Conservation (phyloP, 2,797 vertebrate species). For the Sphaeramia orbicularis region DNA sequence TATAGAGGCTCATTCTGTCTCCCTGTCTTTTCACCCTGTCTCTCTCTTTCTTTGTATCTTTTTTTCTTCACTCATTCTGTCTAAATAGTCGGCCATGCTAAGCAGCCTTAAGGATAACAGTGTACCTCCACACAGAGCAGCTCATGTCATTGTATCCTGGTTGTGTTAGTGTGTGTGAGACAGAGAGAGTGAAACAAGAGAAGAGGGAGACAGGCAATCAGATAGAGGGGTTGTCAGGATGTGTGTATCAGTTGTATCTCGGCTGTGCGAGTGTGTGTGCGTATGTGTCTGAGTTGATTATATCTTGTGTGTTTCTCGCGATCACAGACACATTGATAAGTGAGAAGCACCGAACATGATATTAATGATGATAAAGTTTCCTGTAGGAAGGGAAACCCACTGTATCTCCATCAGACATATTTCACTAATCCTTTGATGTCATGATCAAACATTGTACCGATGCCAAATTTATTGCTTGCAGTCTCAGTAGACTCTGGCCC, state of each 20-base stretch:
- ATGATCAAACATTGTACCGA: conserved; percentile 70
- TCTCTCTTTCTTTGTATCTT: conserved; percentile 29
- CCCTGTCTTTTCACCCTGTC: conserved; percentile 33
- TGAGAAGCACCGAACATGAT: conserved; percentile 55
- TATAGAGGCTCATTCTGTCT: conserved; percentile 63
- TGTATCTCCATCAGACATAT: conserved; percentile 64
- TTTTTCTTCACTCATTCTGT: conserved; percentile 8
- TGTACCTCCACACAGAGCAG: conserved; percentile 12
- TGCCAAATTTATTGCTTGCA: conserved; percentile 60
- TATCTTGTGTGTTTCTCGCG: conserved; percentile 65
- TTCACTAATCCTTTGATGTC: conserved; percentile 77
- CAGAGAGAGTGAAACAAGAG: conserved; percentile 68
- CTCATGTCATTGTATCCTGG: conserved; percentile 37
- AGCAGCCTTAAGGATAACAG: conserved; percentile 50
- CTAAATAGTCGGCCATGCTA: conserved; percentile 32
- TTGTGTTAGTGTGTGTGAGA: conserved; percentile 32
- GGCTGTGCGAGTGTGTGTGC: conserved; percentile 37
- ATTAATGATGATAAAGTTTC: conserved; percentile 63
- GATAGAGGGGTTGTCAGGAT: conserved; percentile 68
- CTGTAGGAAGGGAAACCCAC: conserved; percentile 41
- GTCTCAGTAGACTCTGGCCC: conserved; percentile 61
- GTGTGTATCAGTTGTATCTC: conserved; percentile 73
- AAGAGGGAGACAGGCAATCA: conserved; percentile 64
- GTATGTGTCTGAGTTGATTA: conserved; percentile 51
- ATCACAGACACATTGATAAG: conserved; percentile 60